These are phyloP conservation scores for Zalophus californianus DNA, from an alignment of 2,797 vertebrate species.

Conservation along the genomic window DNA sequence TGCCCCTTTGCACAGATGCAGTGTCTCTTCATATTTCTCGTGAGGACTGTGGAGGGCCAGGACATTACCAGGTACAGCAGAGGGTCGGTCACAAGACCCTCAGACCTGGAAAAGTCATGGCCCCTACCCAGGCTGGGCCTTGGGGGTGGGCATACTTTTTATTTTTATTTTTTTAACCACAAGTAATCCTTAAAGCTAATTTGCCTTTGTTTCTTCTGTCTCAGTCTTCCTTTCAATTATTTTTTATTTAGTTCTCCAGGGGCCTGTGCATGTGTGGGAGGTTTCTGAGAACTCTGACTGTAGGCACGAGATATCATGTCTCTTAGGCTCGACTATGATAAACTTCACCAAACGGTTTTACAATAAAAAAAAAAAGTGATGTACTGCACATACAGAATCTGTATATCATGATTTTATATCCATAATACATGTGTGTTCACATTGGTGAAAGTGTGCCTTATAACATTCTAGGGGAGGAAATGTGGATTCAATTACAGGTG, in stretches of 20 bases:
- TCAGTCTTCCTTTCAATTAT: constrained; percentile 10
- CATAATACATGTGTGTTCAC: background rate
- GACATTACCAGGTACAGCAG: background rate
- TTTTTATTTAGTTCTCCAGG: constrained; percentile 3
- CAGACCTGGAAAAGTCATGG: background rate
- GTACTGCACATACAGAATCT: background rate
- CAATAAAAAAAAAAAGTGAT: background rate
- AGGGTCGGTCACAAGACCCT: background rate
- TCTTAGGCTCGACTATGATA: background rate
- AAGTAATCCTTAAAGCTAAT: background rate
- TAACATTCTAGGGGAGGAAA: background rate
- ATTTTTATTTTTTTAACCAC: background rate
- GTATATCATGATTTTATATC: background rate
- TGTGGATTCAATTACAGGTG: background rate
- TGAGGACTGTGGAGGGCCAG: background rate
- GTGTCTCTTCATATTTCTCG: background rate
- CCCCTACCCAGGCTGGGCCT: background rate
- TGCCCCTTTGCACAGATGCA: background rate
- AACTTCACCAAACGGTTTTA: background rate
- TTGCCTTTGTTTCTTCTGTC: constrained; percentile 41
- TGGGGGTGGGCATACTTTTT: background rate
- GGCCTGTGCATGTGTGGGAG: background rate
- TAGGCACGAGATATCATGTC: background rate
- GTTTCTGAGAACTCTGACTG: constrained; percentile 19
- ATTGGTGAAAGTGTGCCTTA: background rate